Percentiles rank a stretch among this genome's conserved stretches.
phyloP scores from a whole-genome alignment of 2,888 invertebrate species.

The Thereva nobilitata region DNA sequence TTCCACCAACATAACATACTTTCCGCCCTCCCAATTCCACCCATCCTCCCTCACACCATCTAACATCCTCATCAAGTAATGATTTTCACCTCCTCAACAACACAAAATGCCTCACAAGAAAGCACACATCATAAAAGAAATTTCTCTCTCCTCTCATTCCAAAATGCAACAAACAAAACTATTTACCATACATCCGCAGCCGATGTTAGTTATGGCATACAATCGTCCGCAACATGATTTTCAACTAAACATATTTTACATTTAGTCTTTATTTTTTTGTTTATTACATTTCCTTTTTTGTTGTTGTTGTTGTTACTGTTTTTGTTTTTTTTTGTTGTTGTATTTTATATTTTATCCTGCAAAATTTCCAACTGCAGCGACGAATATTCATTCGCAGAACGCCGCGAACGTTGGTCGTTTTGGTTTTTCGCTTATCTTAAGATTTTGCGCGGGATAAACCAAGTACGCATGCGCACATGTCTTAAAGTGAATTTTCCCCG shows the following conservation, averaged over 20 bases:
- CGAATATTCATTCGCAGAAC: constrained; percentile 5
- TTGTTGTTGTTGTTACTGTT: too few species aligned
- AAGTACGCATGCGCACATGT: constrained; percentile 15
- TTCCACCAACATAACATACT: too few species aligned
- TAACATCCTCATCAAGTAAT: too few species aligned
- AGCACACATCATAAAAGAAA: background rate
- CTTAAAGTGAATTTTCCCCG: constrained; percentile 13
- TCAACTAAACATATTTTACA: constrained; percentile 39
- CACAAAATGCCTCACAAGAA: background rate
- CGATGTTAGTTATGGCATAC: constrained; percentile 40
- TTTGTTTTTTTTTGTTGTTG: too few species aligned
- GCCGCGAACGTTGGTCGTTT: constrained; percentile 4
- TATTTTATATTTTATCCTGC: too few species aligned
- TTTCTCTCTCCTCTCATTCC: too few species aligned
- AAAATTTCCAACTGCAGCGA: background rate
- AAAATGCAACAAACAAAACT: background rate
- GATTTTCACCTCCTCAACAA: too few species aligned
- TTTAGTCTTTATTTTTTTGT: constrained; percentile 27
- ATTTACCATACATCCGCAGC: constrained; percentile 17
- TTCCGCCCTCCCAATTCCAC: too few species aligned
- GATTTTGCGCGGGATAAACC: constrained; percentile 33
- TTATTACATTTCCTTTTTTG: constrained; percentile 13
- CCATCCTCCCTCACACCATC: too few species aligned
- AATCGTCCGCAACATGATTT: constrained; percentile 40
- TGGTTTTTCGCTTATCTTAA: constrained; percentile 10